phyloP scores from a whole-genome alignment of 2,888 invertebrate genomes.

The Mimas tiliae region DNA sequence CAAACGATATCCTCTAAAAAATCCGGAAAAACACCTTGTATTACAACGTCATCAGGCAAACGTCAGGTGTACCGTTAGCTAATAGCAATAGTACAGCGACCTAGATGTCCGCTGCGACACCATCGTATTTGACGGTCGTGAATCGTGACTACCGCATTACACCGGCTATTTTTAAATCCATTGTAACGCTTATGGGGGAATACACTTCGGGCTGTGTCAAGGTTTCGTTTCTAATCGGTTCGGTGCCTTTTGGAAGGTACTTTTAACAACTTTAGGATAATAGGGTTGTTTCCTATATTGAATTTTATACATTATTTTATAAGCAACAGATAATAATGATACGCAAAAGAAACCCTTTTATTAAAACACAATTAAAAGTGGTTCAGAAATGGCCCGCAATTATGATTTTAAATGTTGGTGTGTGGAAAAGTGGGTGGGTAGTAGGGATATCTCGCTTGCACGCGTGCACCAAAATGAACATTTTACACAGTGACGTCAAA shows the following conservation, averaged over 20 bases:
- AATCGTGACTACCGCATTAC: constrained; percentile 28
- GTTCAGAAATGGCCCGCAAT: too few species aligned
- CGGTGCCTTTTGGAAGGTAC: not conserved
- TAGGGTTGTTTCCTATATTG: not conserved
- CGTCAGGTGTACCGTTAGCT: constrained; percentile 33
- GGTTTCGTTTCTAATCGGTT: constrained; percentile 17
- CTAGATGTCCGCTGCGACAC: constrained; percentile 25
- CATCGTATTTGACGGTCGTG: constrained; percentile 27
- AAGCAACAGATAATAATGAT: too few species aligned
- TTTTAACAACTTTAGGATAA: not conserved
- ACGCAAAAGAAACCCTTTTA: too few species aligned
- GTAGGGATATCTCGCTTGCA: too few species aligned
- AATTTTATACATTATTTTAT: too few species aligned
- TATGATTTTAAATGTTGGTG: too few species aligned
- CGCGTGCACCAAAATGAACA: too few species aligned
- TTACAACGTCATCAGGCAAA: constrained; percentile 33
- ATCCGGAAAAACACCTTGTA: too few species aligned
- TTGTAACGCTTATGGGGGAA: constrained; percentile 22
- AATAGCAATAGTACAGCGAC: constrained; percentile 17
- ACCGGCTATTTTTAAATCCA: constrained; percentile 18
- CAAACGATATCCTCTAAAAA: too few species aligned
- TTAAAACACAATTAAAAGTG: too few species aligned
- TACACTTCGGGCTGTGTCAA: constrained; percentile 20
- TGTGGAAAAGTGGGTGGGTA: too few species aligned
- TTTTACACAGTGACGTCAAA: too few species aligned